Percentiles rank a stretch among this genome's conserved stretches.
Conservation (phyloP, 2,797 vertebrate species). For the Hyperoplus lanceolatus region DNA sequence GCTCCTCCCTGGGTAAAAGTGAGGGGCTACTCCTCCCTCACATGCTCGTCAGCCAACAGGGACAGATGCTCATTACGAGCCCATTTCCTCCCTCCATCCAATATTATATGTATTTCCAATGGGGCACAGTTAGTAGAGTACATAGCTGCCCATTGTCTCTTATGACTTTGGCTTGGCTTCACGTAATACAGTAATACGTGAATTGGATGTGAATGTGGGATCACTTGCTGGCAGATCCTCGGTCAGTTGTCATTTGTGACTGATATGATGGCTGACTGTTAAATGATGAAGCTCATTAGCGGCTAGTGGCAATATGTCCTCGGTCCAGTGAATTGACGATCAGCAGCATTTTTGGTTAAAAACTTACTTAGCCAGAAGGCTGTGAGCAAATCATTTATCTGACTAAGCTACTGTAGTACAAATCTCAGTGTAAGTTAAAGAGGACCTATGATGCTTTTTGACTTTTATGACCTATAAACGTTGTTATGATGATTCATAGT, state of each 20-base stretch:
- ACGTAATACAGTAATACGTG: slow-evolving; percentile 21
- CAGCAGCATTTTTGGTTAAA: slow-evolving; percentile 31
- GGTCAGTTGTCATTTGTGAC: slow-evolving; percentile 54
- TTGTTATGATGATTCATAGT: no score
- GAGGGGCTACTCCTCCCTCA: slow-evolving; percentile 62
- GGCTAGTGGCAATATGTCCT: slow-evolving; percentile 31
- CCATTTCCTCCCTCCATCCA: slow-evolving; percentile 70
- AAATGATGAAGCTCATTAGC: slow-evolving; percentile 63
- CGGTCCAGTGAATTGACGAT: slow-evolving; percentile 43
- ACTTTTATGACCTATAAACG: no score
- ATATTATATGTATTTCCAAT: slow-evolving; percentile 67
- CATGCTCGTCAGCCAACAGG: slow-evolving; percentile 65
- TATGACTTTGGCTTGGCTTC: slow-evolving; percentile 54
- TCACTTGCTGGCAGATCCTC: slow-evolving; percentile 55
- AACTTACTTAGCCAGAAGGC: slow-evolving; percentile 23
- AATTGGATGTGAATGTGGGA: slow-evolving; percentile 23
- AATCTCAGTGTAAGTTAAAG: slow-evolving; percentile 1
- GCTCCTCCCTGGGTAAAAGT: slow-evolving; percentile 62
- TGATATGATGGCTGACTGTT: slow-evolving; percentile 52
- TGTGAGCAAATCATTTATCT: slow-evolving; percentile 31
- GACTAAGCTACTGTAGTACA: neutral
- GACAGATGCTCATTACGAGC: slow-evolving; percentile 80
- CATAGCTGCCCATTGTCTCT: slow-evolving; percentile 57
- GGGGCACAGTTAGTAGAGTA: slow-evolving; percentile 36
- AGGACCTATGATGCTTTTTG: no score